Base-by-base conservation (phyloP, 1,140 invertebrate genomes). In the Phymorhynchus buccinoides region DNA sequence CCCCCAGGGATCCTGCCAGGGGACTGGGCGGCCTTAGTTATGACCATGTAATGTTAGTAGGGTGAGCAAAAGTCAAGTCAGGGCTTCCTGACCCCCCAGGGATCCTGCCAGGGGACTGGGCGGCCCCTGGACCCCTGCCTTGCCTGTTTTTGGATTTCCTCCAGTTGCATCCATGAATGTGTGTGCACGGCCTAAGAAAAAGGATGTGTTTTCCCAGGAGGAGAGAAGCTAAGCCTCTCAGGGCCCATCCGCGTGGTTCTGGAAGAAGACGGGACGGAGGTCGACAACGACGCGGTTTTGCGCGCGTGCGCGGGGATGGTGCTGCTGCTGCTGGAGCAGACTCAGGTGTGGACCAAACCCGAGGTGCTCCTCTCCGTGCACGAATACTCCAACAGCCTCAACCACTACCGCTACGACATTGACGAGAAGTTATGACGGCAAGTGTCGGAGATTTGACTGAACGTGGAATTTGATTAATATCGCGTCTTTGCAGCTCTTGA, bases 261-360 rank as follows among this genome's bases (percentile, higher is more conserved):
- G 27, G 84, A 80, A 37, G 84, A 85, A 41, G 84, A 85, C 35
- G 84, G 84, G 35, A 85, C 84, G 32, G 84, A 85, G 75, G 75
- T 85, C 32, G 84, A 85, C 71, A 85, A 71, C 56, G 84, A 85
- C 71, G 84, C 79, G 22, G 80, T 85, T 30, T 35, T 85, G 32
- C 78, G 84, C 78, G 84, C 84, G 48, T 85, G 84, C 68, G 56
- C 84, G n/a, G 84, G 84, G 41, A 66, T 73, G 41, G 79, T 85
- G 22, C 27, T 85, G 12, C 56, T 85, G 22, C 32, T 85, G 7
- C 35, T 82, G 39, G 80, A 82, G 35, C 80, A 82, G 52, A 68
- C 37, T 35, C 56, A 82, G 35, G 48, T 66, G 3, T 82, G 80
- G 80, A 82, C 27, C 27, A 66, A 66, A 41, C 80, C 56, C 39